These are phyloP conservation scores for Eulemur mongoz DNA, from an alignment of 2,797 vertebrate species.

Conservation along the genomic window DNA sequence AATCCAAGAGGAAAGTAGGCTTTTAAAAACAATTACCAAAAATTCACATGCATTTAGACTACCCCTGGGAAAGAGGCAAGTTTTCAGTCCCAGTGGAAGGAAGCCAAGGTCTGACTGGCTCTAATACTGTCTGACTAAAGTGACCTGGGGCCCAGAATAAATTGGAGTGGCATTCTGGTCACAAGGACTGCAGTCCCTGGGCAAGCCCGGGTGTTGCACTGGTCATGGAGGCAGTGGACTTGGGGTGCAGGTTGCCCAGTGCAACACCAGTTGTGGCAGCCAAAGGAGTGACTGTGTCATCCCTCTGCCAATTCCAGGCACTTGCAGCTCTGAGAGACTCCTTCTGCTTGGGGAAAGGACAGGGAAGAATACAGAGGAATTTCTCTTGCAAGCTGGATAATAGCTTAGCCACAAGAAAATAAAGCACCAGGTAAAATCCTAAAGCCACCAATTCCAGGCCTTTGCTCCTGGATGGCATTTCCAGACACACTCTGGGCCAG, in stretches of 20 bases:
- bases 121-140: not conserved
- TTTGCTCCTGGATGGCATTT: not conserved
- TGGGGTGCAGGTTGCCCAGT: not conserved
- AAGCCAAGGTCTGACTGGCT: not conserved
- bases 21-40: constrained; percentile 16
- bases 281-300: not conserved
- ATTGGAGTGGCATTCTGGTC: not conserved
- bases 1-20: not conserved
- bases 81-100: not conserved
- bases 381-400: not conserved
- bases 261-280: not conserved
- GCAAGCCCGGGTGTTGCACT: not conserved
- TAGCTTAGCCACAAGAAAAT: not conserved
- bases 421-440: not conserved
- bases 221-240: not conserved
- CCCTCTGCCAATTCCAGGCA: not conserved
- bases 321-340: not conserved
- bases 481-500: not conserved
- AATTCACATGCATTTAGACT: not conserved
- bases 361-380: not conserved
- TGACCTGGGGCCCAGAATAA: not conserved
- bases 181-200: not conserved
- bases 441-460: not conserved
- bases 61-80: not conserved
- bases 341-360: not conserved